Evolutionary conservation across 2,797 vertebrate genomes (phyloP), one percentile per base, ranked within the genome.

Genomic region (Stomatorhinus walkeri): DNA sequence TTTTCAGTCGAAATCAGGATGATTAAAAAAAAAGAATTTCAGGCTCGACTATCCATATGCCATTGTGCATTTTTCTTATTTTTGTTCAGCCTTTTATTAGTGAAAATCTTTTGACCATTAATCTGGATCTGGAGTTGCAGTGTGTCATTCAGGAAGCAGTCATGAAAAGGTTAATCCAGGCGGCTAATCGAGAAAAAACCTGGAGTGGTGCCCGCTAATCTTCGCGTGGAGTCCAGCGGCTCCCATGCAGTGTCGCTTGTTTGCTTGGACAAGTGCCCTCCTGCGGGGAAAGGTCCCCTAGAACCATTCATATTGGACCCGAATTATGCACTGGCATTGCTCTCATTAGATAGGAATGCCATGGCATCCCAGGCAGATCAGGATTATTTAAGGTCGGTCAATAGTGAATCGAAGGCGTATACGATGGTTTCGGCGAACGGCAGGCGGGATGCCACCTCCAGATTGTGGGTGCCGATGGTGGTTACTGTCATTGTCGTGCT

Each of bases 401-500:
- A 91, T 88, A 91, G 89, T 87, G 91, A 92, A 59, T 94, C 92
- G 32, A 89, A 89, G 16, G 89, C 93, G 8, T 92, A 88, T 68
- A 92, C 92, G 92, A 92, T 93, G 87, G 89, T 91, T 24, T 87
- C 87, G 85, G 32, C 90, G 10, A 89, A 87, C 51, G 76, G 72
- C 16, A 83, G 59, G 1, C 49, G 90, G 40, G 88, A 92, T 43
- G 79, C 89, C 1, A 88, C 91, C 22, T 85, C 90, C 16, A 92
- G 88, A 81, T 16, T 94, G 2, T 93, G 93, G 93, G 90, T 94
- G 81, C 92, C 91, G 64, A 91, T 93, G 89, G 92, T 93, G 16
- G 91, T 93, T 22, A 89, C 94, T 85, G 91, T 92, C 64, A 91
- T 94, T 88, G 83, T 94, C 49, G 92, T 93, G 22, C 89, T 95